These are phyloP conservation scores for Chrysomela aeneicollis DNA, from an alignment of 2,888 invertebrate species.

Conservation along the genomic window DNA sequence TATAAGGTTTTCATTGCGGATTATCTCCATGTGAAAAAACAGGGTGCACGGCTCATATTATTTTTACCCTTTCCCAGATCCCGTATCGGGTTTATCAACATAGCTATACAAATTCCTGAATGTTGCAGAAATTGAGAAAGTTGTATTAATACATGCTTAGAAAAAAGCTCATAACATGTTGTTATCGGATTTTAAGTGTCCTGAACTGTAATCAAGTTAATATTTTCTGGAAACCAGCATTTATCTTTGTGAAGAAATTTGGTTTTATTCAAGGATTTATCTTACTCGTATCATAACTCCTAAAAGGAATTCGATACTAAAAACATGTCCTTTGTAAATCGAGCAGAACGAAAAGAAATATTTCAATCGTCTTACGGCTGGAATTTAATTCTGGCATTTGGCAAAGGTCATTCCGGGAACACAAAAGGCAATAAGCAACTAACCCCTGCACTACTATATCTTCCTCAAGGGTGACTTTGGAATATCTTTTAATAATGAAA, in stretches of 20 bases:
- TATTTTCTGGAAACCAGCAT: no score
- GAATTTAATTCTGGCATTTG: slow-evolving; percentile 49
- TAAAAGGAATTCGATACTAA: no score
- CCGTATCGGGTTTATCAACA: no score
- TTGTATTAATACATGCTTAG: no score
- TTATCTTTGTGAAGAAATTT: no score
- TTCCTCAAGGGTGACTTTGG: slow-evolving; percentile 54
- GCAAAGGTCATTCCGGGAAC: slow-evolving; percentile 52
- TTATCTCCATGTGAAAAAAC: slow-evolving; percentile 24
- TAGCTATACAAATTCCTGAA: no score
- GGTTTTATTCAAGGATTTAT: no score
- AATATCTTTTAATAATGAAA: slow-evolving; percentile 47
- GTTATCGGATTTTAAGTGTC: no score
- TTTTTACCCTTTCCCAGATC: not conserved
- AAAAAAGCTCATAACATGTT: no score
- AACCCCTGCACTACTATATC: slow-evolving; percentile 58
- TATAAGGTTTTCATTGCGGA: slow-evolving; percentile 31
- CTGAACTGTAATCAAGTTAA: no score
- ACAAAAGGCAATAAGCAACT: slow-evolving; percentile 53
- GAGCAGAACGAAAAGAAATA: slow-evolving; percentile 43
- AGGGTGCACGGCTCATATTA: not conserved
- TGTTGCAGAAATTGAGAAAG: no score
- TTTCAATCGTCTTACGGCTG: slow-evolving; percentile 43
- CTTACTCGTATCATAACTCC: no score
- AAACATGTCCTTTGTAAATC: slow-evolving; percentile 9